Evolutionary conservation across 2,113 vertebrate species (phyloP).

Genomic region (Scalopus aquaticus): DNA sequence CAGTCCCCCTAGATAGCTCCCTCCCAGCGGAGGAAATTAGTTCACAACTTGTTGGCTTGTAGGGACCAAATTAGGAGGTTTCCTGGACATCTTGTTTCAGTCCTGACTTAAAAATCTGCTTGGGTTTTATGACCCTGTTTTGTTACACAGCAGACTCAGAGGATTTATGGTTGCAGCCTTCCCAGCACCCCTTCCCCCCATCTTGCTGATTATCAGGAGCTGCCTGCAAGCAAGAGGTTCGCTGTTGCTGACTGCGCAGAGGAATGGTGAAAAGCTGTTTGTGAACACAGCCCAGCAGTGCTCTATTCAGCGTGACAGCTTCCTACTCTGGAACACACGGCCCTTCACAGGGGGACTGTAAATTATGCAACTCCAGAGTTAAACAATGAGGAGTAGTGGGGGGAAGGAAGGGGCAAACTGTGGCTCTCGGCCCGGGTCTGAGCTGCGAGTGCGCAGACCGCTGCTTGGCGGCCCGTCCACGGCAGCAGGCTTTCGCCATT

Average conservation of each 20-base stretch:
- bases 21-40: conserved; percentile 26
- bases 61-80: conserved; percentile 69
- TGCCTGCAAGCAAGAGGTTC: background rate
- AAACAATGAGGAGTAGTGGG: conserved; percentile 45
- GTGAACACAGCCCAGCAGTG: conserved; percentile 47
- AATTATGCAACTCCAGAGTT: conserved; percentile 65
- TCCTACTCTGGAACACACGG: conserved; percentile 46
- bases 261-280: conserved; percentile 45
- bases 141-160: background rate
- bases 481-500: background rate
- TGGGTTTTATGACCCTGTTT: conserved; percentile 41
- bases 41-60: conserved; percentile 45
- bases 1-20: background rate
- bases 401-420: conserved; percentile 16
- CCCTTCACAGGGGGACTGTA: conserved; percentile 60
- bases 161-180: conserved; percentile 35
- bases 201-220: background rate
- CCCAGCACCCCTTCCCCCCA: background rate
- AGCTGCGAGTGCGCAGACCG: background rate
- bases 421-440: conserved; percentile 10
- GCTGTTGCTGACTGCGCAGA: background rate
- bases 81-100: background rate
- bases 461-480: conserved; percentile 37
- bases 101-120: conserved; percentile 2
- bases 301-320: conserved; percentile 57